phyloP scores from a whole-genome alignment of 2,797 vertebrate genomes.

The Uromys caudimaculatus region DNA sequence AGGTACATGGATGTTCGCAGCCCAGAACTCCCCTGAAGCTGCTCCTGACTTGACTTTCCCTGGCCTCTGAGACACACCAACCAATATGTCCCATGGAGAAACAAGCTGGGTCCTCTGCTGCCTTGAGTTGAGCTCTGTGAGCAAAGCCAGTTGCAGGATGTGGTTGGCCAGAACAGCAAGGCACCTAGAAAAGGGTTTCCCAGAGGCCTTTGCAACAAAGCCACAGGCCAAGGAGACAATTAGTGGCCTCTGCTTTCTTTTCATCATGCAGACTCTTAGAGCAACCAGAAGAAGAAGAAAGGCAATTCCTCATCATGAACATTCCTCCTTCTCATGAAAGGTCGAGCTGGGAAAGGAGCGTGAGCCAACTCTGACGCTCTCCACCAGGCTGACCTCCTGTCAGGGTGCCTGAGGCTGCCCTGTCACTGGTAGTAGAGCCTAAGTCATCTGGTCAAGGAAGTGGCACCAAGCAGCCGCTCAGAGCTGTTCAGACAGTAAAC shows the following conservation, averaged over 20 bases:
- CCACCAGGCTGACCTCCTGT: neutral
- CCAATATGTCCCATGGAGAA: accelerated
- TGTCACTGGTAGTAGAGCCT: neutral
- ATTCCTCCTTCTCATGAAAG: conserved; percentile 67
- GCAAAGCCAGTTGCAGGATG: conserved; percentile 73
- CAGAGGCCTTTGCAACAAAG: conserved; percentile 83
- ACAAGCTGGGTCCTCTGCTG: neutral
- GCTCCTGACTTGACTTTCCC: neutral
- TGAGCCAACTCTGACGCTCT: neutral
- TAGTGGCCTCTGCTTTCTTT: conserved; percentile 67
- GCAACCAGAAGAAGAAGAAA: neutral
- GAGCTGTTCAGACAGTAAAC: neutral
- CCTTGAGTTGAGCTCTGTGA: conserved; percentile 38
- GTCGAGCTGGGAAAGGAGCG: conserved; percentile 18
- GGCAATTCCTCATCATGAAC: conserved; percentile 60
- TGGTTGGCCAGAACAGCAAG: conserved; percentile 71
- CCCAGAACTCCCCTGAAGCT: neutral
- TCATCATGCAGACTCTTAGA: conserved; percentile 31
- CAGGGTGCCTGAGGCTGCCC: accelerated
- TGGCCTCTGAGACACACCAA: neutral
- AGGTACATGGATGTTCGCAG: neutral
- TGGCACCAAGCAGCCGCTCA: neutral
- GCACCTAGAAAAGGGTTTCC: conserved; percentile 61
- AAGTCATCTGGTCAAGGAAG: neutral
- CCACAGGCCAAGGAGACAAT: conserved; percentile 69